Percentiles rank a stretch among this genome's conserved stretches.
These are phyloP conservation scores for Choloepus hoffmanni DNA, from an alignment of 2,113 vertebrate genomes.

Conservation along the genomic window DNA sequence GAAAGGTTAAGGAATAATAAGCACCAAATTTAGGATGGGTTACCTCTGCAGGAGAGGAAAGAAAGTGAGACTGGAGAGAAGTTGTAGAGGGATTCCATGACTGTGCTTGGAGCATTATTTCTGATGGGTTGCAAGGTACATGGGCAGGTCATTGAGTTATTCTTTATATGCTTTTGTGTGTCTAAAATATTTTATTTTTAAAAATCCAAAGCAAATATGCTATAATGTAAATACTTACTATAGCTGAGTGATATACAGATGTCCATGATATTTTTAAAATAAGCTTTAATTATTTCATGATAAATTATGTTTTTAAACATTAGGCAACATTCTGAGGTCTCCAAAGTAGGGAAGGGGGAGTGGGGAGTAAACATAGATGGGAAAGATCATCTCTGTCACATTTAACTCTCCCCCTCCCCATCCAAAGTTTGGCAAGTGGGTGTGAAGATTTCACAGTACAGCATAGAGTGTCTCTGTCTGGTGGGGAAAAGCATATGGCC, in stretches of 20 bases:
- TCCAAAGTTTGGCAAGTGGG: background rate
- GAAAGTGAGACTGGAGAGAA: background rate
- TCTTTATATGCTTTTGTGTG: background rate
- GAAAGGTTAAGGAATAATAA: background rate
- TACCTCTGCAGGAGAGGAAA: background rate
- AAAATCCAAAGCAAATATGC: constrained; percentile 20
- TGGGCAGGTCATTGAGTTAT: background rate
- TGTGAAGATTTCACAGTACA: background rate
- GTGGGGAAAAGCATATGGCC: background rate
- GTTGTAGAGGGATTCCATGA: too few species aligned
- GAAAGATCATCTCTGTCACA: background rate
- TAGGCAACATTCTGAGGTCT: background rate
- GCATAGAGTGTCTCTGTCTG: background rate
- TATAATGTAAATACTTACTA: background rate
- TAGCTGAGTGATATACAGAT: background rate
- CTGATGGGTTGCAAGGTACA: background rate
- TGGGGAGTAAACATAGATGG: background rate
- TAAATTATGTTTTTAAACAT: background rate
- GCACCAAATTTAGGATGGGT: background rate
- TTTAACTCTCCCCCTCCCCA: background rate
- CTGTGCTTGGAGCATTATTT: fast-evolving
- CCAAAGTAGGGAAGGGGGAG: background rate
- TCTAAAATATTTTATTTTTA: background rate
- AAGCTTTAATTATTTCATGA: background rate
- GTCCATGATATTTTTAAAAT: background rate